phyloP scores from a whole-genome alignment of 2,888 invertebrate genomes.

The Clitarchus hookeri region DNA sequence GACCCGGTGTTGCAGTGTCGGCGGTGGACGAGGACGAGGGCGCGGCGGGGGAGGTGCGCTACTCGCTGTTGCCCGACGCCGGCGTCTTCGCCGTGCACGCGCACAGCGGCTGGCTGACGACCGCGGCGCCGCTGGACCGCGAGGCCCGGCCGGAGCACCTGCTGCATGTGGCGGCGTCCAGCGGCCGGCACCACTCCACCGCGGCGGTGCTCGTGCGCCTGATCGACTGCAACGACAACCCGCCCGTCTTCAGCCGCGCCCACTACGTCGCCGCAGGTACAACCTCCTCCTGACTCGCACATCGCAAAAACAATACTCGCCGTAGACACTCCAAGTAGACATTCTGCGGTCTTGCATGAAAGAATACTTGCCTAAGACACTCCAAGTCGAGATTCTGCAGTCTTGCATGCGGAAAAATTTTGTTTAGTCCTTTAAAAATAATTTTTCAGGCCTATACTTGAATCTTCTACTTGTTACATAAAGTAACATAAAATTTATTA shows the following conservation, averaged over 20 bases:
- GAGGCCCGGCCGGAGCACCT: conserved; percentile 76
- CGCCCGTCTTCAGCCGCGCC: conserved; percentile 72
- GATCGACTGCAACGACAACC: conserved; percentile 90
- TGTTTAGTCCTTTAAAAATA: too few species aligned
- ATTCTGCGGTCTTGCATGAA: too few species aligned
- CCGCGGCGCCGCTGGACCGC: conserved; percentile 73
- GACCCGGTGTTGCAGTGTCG: conserved; percentile 67
- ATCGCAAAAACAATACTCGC: too few species aligned
- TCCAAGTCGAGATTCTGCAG: too few species aligned
- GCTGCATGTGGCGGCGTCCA: conserved; percentile 80
- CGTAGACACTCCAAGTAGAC: too few species aligned
- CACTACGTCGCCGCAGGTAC: conserved; percentile 64
- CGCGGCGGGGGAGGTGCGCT: conserved; percentile 84
- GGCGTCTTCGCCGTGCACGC: conserved; percentile 81
- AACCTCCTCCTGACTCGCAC: too few species aligned
- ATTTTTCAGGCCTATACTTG: too few species aligned
- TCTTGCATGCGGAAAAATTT: too few species aligned
- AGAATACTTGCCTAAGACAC: too few species aligned
- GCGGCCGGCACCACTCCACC: conserved; percentile 71
- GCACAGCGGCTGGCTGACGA: conserved; percentile 85
- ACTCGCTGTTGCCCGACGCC: conserved; percentile 69
- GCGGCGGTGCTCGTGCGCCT: conserved; percentile 78
- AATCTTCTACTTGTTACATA: too few species aligned
- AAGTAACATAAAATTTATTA: too few species aligned
- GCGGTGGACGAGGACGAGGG: conserved; percentile 75